phyloP scores from a whole-genome alignment of 2,888 invertebrate genomes.

The Philaethria dido region DNA sequence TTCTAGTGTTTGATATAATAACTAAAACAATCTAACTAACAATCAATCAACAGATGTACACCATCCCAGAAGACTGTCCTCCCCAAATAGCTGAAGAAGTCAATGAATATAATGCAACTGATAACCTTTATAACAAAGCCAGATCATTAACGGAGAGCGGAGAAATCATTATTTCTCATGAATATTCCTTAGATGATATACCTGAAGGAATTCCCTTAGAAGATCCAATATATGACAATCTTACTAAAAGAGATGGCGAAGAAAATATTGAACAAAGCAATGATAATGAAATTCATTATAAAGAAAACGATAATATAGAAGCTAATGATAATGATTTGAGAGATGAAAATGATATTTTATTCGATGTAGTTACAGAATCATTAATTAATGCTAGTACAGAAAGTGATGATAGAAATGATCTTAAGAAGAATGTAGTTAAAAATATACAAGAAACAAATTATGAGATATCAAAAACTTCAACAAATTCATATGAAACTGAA shows the following conservation, averaged over 20 bases:
- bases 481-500: not conserved
- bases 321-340: not conserved
- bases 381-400: not conserved
- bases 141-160: conserved; percentile 59
- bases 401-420: not conserved
- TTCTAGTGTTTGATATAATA: no score
- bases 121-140: conserved; percentile 69
- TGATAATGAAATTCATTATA: conserved; percentile 30
- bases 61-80: conserved; percentile 76
- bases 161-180: conserved; percentile 67
- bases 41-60: conserved; percentile 62
- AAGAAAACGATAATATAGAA: conserved; percentile 25
- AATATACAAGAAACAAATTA: not conserved
- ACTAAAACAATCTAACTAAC: not conserved
- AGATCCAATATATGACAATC: conserved; percentile 70
- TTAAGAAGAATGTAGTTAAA: not conserved
- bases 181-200: conserved; percentile 70
- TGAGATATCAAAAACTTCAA: not conserved
- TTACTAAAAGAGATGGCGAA: conserved; percentile 48
- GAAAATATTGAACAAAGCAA: conserved; percentile 29
- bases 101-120: conserved; percentile 57
- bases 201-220: conserved; percentile 74
- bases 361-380: not conserved
- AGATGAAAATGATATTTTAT: not conserved
- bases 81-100: conserved; percentile 59